Evolutionary conservation across 2,888 invertebrate genomes (phyloP).

Genomic region (Caenorhabditis afra): DNA sequence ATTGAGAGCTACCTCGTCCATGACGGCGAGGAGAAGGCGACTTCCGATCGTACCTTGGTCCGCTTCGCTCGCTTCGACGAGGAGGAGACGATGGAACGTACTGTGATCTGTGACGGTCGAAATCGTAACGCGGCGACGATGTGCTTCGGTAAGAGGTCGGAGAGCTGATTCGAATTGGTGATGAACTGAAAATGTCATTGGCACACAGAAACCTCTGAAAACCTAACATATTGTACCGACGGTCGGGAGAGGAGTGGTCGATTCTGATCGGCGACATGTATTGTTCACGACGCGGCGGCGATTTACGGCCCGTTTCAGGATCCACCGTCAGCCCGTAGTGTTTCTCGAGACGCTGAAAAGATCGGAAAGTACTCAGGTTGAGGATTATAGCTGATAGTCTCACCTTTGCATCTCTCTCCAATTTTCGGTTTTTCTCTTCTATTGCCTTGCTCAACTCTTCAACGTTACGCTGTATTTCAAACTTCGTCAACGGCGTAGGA

Average conservation of each 20-base stretch:
- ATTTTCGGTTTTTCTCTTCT: background rate
- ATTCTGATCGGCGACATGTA: constrained; percentile 21
- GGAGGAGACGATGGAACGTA: too few relatives aligned
- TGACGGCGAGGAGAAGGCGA: too few relatives aligned
- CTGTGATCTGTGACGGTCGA: too few relatives aligned
- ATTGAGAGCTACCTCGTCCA: too few relatives aligned
- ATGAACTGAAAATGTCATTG: background rate
- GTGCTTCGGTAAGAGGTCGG: background rate
- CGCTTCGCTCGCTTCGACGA: too few relatives aligned
- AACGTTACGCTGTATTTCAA: background rate
- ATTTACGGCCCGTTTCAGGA: background rate
- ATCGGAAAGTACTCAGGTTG: background rate
- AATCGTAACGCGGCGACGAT: background rate
- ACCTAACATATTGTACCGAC: background rate
- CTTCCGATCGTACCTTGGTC: too few relatives aligned
- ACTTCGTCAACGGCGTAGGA: background rate
- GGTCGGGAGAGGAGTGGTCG: background rate
- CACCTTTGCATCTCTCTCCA: background rate
- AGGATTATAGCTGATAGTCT: background rate
- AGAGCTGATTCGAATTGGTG: constrained; percentile 1
- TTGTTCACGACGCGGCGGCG: background rate
- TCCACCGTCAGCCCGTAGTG: background rate
- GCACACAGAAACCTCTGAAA: background rate
- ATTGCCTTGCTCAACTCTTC: constrained; percentile 6
- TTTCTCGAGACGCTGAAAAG: constrained; percentile 8